These are phyloP conservation scores for Myiagra hebetior DNA, from an alignment of 2,113 vertebrate species.

Conservation along the genomic window DNA sequence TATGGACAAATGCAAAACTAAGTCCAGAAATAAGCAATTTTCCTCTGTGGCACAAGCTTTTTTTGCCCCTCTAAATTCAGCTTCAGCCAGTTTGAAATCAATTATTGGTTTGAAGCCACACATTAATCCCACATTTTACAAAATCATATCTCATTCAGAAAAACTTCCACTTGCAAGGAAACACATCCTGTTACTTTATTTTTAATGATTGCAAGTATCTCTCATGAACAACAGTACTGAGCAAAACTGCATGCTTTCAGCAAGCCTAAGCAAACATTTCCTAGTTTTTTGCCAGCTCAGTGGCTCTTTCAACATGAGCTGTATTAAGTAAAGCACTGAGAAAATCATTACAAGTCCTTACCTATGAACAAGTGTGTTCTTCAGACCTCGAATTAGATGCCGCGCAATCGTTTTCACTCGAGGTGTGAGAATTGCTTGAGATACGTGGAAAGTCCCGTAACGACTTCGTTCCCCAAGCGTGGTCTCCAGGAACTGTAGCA, in stretches of 20 bases:
- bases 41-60: not conserved
- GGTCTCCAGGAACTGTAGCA: slow-evolving; percentile 90
- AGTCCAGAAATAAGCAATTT: not conserved
- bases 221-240: not conserved
- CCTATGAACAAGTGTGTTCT: slow-evolving; percentile 91
- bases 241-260: not conserved
- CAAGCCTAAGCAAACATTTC: not conserved
- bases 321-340: not conserved
- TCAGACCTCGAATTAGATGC: slow-evolving; percentile 86
- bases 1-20: not conserved
- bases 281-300: not conserved
- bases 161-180: not conserved
- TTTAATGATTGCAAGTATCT: not conserved
- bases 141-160: not conserved
- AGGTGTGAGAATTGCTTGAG: slow-evolving; percentile 95
- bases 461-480: slow-evolving; percentile 85
- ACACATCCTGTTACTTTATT: not conserved
- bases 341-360: slow-evolving; percentile 39
- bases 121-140: not conserved
- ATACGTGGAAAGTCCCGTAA: slow-evolving; percentile 89
- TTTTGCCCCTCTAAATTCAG: fast-evolving
- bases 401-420: slow-evolving; percentile 85
- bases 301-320: not conserved
- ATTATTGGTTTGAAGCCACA: not conserved
- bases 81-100: not conserved